phyloP scores from a whole-genome alignment of 2,888 invertebrate species.

The Mycalesis mineus region DNA sequence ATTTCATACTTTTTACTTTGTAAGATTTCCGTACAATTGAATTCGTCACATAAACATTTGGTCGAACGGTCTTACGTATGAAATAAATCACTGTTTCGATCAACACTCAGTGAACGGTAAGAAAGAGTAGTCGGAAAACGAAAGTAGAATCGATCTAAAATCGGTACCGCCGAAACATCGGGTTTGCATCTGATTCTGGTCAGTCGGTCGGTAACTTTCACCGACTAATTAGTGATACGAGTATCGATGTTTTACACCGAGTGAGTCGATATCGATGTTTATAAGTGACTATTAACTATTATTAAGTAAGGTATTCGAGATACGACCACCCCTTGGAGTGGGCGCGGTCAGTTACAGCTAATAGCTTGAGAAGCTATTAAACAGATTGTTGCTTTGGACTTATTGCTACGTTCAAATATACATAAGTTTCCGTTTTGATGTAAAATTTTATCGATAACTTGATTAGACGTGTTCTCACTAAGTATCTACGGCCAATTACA shows the following conservation, averaged over 20 bases:
- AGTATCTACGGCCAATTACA: too few relatives aligned
- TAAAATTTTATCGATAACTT: neutral
- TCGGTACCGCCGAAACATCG: constrained; percentile 70
- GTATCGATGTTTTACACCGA: constrained; percentile 60
- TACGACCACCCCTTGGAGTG: constrained; percentile 16
- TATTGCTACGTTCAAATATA: neutral
- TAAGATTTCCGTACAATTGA: too few relatives aligned
- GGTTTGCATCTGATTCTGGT: constrained; percentile 61
- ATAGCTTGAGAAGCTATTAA: neutral
- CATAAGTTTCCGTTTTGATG: neutral
- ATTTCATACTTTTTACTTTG: too few relatives aligned
- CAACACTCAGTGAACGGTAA: constrained; percentile 55
- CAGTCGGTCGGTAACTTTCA: constrained; percentile 76
- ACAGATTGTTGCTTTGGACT: neutral
- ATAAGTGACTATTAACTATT: constrained; percentile 32
- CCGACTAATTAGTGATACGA: constrained; percentile 69
- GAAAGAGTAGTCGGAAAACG: constrained; percentile 76
- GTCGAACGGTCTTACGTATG: constrained; percentile 7
- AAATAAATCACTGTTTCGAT: constrained; percentile 60
- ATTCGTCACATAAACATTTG: neutral
- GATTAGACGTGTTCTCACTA: too few relatives aligned
- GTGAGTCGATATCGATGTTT: constrained; percentile 60
- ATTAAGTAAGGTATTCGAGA: constrained; percentile 25
- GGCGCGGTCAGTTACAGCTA: constrained; percentile 1
- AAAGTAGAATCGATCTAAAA: constrained; percentile 77